Evolutionary conservation across 2,888 invertebrate genomes (phyloP).

Genomic region (Protophormia terraenovae): DNA sequence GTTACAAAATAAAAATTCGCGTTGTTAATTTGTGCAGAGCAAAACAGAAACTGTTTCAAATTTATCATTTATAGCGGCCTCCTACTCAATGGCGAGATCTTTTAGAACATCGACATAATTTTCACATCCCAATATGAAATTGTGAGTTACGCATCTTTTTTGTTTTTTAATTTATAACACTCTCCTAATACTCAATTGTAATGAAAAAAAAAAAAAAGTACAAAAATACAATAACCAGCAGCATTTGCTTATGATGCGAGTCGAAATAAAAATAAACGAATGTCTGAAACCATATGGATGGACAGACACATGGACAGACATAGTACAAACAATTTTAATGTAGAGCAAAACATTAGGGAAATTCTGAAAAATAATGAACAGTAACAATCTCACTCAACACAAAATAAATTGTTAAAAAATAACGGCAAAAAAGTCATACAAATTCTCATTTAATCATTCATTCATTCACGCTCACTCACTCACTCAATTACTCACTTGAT

Average conservation of each 20-base stretch:
- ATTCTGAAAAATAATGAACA: constrained; percentile 36
- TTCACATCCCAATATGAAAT: constrained; percentile 35
- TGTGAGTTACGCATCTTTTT: constrained; percentile 51
- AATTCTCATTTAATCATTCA: constrained; percentile 38
- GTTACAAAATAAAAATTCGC: constrained; percentile 36
- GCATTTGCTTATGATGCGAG: constrained; percentile 34
- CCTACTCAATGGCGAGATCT: constrained; percentile 52
- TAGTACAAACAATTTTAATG: constrained; percentile 47
- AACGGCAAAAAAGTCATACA: constrained; percentile 47
- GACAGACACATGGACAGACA: background rate
- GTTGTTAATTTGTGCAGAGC: constrained; percentile 70
- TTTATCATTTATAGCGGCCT: constrained; percentile 37
- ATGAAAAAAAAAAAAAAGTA: constrained; percentile 31
- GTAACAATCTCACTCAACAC: constrained; percentile 49
- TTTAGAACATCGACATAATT: constrained; percentile 7
- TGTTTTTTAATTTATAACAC: constrained; percentile 1
- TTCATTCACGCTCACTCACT: constrained; percentile 5
- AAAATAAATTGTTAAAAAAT: constrained; percentile 31
- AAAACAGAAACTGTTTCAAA: constrained; percentile 70
- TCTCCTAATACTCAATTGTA: constrained; percentile 41
- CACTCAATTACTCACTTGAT: constrained; percentile 7
- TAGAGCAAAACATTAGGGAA: constrained; percentile 54
- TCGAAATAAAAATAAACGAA: constrained; percentile 14
- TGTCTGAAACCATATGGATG: constrained; percentile 50
- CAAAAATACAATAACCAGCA: constrained; percentile 35